Conservation (phyloP, 2,113 vertebrate species). For the Crotophaga sulcirostris region DNA sequence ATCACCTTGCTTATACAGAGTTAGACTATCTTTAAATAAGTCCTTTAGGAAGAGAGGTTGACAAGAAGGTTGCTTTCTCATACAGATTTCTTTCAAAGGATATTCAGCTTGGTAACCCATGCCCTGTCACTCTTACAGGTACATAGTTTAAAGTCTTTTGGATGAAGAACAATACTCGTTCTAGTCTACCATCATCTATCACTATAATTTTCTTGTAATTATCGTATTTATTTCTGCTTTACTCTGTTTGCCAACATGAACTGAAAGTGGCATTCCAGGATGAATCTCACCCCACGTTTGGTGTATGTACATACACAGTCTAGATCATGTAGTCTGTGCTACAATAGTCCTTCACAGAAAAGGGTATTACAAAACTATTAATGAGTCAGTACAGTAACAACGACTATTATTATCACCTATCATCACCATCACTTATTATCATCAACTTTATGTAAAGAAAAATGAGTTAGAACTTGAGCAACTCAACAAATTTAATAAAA, state of each 20-base stretch:
- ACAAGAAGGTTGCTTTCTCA: background rate
- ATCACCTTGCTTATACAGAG: background rate
- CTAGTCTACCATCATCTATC: background rate
- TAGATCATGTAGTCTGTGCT: background rate
- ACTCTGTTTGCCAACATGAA: background rate
- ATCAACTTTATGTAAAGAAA: background rate
- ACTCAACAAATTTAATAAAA: background rate
- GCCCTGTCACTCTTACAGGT: background rate
- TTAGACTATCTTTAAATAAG: background rate
- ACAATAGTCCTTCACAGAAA: background rate
- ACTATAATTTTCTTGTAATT: background rate
- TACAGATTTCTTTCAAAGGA: background rate
- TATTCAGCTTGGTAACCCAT: background rate
- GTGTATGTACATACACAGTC: background rate
- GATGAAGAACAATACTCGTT: background rate
- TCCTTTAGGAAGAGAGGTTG: background rate
- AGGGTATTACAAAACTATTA: background rate
- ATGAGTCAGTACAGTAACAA: background rate
- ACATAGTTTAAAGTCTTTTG: background rate
- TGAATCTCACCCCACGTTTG: rapidly evolving
- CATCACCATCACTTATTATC: background rate
- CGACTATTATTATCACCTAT: background rate
- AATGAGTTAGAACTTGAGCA: background rate
- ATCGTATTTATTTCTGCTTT: background rate
- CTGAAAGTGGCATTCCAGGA: background rate